phyloP scores from a whole-genome alignment of 2,113 vertebrate species.

The Cryptotis parvus region DNA sequence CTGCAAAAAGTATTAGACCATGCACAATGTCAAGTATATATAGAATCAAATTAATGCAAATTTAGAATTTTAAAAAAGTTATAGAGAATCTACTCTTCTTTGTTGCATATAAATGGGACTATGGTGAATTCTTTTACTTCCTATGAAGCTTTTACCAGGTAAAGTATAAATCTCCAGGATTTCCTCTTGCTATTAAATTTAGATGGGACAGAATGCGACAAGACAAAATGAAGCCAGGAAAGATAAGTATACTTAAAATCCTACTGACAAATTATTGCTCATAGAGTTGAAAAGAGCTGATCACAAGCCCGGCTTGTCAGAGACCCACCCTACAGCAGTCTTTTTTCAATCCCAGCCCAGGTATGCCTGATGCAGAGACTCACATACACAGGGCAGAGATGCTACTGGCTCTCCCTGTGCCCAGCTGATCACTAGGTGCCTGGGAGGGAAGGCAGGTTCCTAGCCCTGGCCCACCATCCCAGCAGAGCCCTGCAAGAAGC shows the following conservation, averaged over 20 bases:
- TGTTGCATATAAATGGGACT: background rate
- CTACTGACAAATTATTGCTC: background rate
- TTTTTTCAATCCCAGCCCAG: too few relatives aligned
- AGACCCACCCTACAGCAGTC: too few relatives aligned
- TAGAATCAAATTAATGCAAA: background rate
- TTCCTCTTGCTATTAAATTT: constrained; percentile 32
- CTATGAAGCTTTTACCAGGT: background rate
- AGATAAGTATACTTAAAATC: background rate
- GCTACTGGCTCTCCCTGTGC: too few relatives aligned
- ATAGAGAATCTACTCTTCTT: background rate
- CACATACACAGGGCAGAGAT: too few relatives aligned
- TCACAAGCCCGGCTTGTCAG: too few relatives aligned
- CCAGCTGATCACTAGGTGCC: too few relatives aligned
- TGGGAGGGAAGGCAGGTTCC: too few relatives aligned
- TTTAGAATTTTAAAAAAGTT: background rate
- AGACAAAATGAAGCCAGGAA: background rate
- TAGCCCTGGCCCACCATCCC: too few relatives aligned
- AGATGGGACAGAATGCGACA: background rate
- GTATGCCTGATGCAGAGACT: too few relatives aligned
- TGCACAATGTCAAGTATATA: background rate
- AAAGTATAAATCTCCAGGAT: background rate
- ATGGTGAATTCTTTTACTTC: background rate
- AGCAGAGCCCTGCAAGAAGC: too few relatives aligned
- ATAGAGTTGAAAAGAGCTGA: background rate
- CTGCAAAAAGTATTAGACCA: background rate